Conservation (phyloP, 2,888 invertebrate genomes). For the Melieria omissa region DNA sequence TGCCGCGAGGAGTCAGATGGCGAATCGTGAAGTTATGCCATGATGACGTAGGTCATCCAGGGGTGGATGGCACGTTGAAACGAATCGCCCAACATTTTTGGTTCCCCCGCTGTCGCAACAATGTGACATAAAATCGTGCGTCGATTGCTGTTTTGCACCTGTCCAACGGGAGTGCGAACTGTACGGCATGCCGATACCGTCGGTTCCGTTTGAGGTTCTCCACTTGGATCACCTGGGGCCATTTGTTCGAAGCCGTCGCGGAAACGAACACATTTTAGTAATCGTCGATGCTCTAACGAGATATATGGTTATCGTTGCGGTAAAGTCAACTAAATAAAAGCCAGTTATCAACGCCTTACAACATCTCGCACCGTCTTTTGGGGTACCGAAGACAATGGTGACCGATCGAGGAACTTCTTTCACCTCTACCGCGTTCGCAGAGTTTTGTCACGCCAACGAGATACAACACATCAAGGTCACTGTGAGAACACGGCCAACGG, state of each 20-base stretch:
- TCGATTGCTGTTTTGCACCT: slow-evolving; percentile 43
- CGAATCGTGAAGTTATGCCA: no score
- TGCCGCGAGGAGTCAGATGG: slow-evolving; percentile 23
- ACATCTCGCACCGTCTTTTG: slow-evolving; percentile 36
- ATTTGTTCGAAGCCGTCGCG: slow-evolving; percentile 39
- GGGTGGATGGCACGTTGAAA: slow-evolving; percentile 41
- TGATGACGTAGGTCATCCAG: no score
- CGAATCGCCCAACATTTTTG: slow-evolving; percentile 43
- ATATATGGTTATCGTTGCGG: slow-evolving; percentile 30
- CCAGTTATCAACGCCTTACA: slow-evolving; percentile 37
- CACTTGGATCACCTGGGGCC: slow-evolving; percentile 47
- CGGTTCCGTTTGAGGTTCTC: slow-evolving; percentile 27
- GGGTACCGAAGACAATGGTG: slow-evolving; percentile 30
- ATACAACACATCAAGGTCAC: slow-evolving; percentile 41
- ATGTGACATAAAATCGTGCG: slow-evolving; percentile 39
- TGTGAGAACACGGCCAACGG: slow-evolving; percentile 41
- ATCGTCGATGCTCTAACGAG: slow-evolving; percentile 40
- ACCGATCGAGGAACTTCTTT: slow-evolving; percentile 41
- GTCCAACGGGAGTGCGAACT: slow-evolving; percentile 35
- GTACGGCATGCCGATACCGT: slow-evolving; percentile 38
- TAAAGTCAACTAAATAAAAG: no score
- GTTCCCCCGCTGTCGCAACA: slow-evolving; percentile 42
- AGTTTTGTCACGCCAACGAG: slow-evolving; percentile 26
- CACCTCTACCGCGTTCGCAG: slow-evolving; percentile 35
- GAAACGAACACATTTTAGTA: slow-evolving; percentile 34